Evolutionary conservation across 2,797 vertebrate species (phyloP).

Genomic region (Alosa sapidissima): DNA sequence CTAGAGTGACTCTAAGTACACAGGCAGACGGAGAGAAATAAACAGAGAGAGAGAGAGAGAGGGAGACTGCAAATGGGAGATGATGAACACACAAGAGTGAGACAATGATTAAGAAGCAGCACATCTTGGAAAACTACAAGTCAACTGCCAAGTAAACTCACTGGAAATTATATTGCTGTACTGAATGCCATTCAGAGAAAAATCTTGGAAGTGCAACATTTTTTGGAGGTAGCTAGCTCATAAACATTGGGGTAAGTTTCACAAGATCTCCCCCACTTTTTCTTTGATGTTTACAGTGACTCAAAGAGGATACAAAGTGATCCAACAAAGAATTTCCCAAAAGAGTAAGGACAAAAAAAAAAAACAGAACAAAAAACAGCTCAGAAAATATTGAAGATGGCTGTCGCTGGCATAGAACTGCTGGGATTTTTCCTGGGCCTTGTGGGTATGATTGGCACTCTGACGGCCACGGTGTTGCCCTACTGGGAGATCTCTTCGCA

Average conservation of each 20-base stretch:
- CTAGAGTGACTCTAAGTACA: conserved; percentile 21
- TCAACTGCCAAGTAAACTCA: background rate
- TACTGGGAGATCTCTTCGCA: conserved; percentile 88
- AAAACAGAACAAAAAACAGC: background rate
- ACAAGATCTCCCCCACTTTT: background rate
- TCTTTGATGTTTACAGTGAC: background rate
- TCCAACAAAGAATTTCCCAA: background rate
- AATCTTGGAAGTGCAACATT: background rate
- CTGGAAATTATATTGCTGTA: background rate
- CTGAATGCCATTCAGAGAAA: background rate
- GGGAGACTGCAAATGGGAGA: conserved; percentile 1
- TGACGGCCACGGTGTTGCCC: conserved; percentile 85
- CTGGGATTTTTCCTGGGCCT: conserved; percentile 86
- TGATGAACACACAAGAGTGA: background rate
- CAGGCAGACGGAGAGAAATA: conserved; percentile 24
- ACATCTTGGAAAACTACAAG: background rate
- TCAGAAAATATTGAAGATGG: conserved; percentile 68
- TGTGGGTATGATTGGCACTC: conserved; percentile 83
- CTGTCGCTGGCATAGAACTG: conserved; percentile 84
- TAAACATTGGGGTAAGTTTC: background rate
- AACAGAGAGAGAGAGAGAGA: conserved; percentile 27
- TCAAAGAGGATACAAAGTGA: background rate
- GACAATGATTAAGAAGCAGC: background rate
- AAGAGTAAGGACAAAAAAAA: background rate
- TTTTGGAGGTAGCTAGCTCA: background rate